Evolutionary conservation across 2,888 invertebrate species (phyloP).

Genomic region (Alcis repandata): DNA sequence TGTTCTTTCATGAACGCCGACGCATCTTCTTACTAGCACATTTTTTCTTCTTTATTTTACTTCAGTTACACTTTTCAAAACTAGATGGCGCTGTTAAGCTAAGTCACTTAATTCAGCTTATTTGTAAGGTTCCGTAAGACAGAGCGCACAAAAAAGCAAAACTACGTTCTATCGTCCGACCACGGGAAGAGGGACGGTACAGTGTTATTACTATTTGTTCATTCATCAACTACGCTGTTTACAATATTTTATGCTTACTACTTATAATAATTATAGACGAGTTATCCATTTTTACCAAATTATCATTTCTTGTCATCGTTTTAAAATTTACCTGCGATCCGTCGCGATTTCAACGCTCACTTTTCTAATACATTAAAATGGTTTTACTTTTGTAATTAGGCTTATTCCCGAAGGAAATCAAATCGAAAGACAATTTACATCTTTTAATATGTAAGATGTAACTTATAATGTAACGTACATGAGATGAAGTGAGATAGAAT

Average conservation of each 20-base stretch:
- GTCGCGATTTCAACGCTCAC: constrained; percentile 37
- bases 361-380: constrained; percentile 4
- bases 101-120: neutral
- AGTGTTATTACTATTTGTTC: constrained; percentile 39
- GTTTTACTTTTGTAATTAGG: no score
- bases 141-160: constrained; percentile 25
- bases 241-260: constrained; percentile 78
- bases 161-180: constrained; percentile 29
- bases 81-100: constrained; percentile 10
- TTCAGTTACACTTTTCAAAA: neutral
- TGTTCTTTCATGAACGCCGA: no score
- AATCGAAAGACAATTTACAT: neutral
- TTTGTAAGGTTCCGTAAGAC: constrained; percentile 25
- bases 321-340: constrained; percentile 51
- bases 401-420: no score
- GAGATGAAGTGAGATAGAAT: no score
- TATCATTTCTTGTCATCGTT: constrained; percentile 59
- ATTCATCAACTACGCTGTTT: constrained; percentile 51
- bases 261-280: constrained; percentile 61
- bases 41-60: no score
- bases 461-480: neutral
- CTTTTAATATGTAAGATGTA: neutral
- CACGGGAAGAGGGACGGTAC: constrained; percentile 35
- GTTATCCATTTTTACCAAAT: constrained; percentile 54
- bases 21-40: neutral